Evolutionary conservation across 2,888 invertebrate genomes (phyloP).

Genomic region (Anagyrus pseudococci): DNA sequence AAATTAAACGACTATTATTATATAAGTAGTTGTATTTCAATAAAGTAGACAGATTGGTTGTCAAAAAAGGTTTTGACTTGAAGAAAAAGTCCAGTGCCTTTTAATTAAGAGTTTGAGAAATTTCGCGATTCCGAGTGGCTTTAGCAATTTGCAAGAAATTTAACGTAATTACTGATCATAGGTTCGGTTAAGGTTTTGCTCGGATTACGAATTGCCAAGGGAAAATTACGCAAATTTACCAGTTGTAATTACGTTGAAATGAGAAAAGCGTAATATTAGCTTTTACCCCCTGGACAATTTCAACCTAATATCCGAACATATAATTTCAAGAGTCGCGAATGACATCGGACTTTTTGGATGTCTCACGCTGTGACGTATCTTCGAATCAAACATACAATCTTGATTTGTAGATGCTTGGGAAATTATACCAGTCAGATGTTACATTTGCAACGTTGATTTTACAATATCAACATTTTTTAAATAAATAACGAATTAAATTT

Average conservation of each 20-base stretch:
- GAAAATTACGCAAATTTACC: constrained; percentile 23
- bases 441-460: too few relatives aligned
- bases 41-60: too few relatives aligned
- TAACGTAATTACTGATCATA: constrained; percentile 18
- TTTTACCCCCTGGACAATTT: constrained; percentile 28
- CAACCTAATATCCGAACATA: constrained; percentile 22
- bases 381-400: too few relatives aligned
- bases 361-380: background rate
- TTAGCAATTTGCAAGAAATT: constrained; percentile 16
- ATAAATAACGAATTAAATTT: too few relatives aligned
- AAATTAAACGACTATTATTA: too few relatives aligned
- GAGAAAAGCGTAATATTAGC: constrained; percentile 36
- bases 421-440: too few relatives aligned
- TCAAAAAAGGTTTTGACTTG: too few relatives aligned
- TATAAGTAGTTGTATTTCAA: too few relatives aligned
- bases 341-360: constrained; percentile 16
- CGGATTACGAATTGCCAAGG: constrained; percentile 20
- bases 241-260: constrained; percentile 30
- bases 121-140: background rate
- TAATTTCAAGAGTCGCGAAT: constrained; percentile 25
- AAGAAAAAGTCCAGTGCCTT: background rate
- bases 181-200: constrained; percentile 21
- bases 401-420: too few relatives aligned
- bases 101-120: background rate
- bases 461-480: too few relatives aligned